Percentiles rank a stretch among this genome's conserved stretches.
Conservation (phyloP, 1,140 invertebrate genomes). For the Hyles vespertilio region DNA sequence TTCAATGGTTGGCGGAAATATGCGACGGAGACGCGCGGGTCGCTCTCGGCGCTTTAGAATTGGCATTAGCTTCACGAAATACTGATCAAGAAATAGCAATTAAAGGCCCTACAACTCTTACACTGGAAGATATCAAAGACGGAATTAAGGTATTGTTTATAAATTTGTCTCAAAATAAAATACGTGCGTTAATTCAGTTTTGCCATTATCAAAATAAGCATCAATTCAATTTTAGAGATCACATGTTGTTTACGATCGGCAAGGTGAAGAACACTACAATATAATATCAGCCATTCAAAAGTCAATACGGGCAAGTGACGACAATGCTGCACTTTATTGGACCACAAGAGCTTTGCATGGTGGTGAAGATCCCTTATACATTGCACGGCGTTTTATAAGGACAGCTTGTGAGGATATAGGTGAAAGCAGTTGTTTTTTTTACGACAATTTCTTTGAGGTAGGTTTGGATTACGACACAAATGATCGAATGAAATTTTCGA, state of each 20-base stretch:
- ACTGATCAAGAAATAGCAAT: conserved; percentile 29
- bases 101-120: conserved; percentile 61
- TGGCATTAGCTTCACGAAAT: conserved; percentile 78
- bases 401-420: conserved; percentile 85
- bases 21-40: conserved; percentile 89
- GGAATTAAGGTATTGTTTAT: conserved; percentile 75
- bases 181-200: neutral
- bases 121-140: conserved; percentile 80
- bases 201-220: neutral
- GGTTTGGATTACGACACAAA: no score
- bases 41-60: conserved; percentile 85
- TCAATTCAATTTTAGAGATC: conserved; percentile 36
- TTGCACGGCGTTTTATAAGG: conserved; percentile 85
- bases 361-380: conserved; percentile 90
- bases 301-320: conserved; percentile 88
- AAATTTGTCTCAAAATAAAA: neutral
- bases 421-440: conserved; percentile 22
- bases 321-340: conserved; percentile 91
- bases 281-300: conserved; percentile 90
- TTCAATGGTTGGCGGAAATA: conserved; percentile 83
- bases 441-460: no score
- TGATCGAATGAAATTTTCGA: no score
- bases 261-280: conserved; percentile 91
- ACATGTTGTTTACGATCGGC: conserved; percentile 84
- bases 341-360: conserved; percentile 86